A percentile compares a stretch with the other conserved stretches of the same genome.
phyloP scores from a whole-genome alignment of 2,113 vertebrate genomes.

The Bombycilla garrulus region DNA sequence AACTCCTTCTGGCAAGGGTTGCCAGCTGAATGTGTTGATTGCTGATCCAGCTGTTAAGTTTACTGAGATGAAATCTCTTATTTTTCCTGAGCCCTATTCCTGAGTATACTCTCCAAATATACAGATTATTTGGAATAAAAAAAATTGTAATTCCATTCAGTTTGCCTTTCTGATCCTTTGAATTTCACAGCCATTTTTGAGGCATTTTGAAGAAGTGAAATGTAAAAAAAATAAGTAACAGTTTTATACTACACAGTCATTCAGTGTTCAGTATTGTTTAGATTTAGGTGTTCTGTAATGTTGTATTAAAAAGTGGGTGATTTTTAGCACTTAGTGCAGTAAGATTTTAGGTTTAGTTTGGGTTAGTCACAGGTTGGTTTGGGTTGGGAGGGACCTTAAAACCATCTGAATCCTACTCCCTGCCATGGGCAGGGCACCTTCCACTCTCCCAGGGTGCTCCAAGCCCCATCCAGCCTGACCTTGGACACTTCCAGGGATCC shows the following conservation, averaged over 20 bases:
- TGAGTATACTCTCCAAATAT: not conserved
- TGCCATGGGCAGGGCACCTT: not conserved
- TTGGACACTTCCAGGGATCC: not conserved
- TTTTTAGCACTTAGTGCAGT: not conserved
- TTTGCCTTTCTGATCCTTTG: not conserved
- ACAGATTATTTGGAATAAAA: not conserved
- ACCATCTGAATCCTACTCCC: not conserved
- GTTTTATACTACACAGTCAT: not conserved
- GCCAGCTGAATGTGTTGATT: not conserved
- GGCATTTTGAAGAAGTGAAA: not conserved
- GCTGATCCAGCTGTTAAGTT: not conserved
- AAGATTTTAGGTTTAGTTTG: not conserved
- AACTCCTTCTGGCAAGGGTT: not conserved
- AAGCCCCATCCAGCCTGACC: rapidly evolving
- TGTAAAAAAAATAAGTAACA: not conserved
- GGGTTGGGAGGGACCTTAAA: not conserved
- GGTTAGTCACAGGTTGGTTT: not conserved
- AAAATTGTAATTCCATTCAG: not conserved
- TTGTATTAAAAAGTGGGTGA: not conserved
- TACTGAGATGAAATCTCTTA: not conserved
- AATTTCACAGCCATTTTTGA: not conserved
- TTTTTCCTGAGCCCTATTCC: not conserved
- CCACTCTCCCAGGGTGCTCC: not conserved
- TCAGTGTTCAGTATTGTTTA: not conserved
- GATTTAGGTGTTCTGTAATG: not conserved